Evolutionary conservation across 2,797 vertebrate genomes (phyloP).

Genomic region (Chrosomus eos): DNA sequence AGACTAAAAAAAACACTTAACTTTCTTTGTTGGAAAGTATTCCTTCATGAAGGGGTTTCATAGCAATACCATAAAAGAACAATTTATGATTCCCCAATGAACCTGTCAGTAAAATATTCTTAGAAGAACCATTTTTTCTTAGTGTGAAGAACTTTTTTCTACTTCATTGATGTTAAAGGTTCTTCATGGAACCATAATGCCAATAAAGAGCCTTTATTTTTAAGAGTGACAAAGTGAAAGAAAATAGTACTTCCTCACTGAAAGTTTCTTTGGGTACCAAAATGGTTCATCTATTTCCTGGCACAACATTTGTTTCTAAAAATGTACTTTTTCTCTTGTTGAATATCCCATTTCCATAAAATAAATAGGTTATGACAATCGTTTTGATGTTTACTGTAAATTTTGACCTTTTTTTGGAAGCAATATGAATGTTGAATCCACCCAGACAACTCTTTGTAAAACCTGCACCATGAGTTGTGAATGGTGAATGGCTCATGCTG

Average conservation of each 20-base stretch:
- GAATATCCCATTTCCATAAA: not conserved
- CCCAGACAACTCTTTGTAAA: slow-evolving; percentile 13
- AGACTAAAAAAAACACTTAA: not conserved
- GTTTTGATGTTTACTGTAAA: not conserved
- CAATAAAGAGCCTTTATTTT: not conserved
- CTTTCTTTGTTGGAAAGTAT: not conserved
- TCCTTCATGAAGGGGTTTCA: not conserved
- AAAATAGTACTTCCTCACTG: not conserved
- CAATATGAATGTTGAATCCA: not conserved
- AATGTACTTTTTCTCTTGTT: not conserved
- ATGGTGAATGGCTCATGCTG: slow-evolving; percentile 41
- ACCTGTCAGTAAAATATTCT: not conserved
- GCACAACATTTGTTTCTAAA: not conserved
- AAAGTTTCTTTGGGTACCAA: not conserved
- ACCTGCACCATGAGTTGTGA: slow-evolving; percentile 24
- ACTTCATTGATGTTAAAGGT: too few relatives aligned
- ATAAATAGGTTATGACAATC: not conserved
- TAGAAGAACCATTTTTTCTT: not conserved
- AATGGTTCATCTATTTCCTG: not conserved
- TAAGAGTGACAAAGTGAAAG: not conserved
- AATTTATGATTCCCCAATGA: not conserved
- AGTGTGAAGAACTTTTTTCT: not conserved
- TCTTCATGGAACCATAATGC: not conserved
- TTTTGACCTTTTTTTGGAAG: not conserved
- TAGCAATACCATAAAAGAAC: not conserved